A percentile compares a stretch with the other conserved stretches of the same genome.
These are phyloP conservation scores for Ochotona princeps DNA, from an alignment of 2,113 vertebrate species.

Conservation along the genomic window DNA sequence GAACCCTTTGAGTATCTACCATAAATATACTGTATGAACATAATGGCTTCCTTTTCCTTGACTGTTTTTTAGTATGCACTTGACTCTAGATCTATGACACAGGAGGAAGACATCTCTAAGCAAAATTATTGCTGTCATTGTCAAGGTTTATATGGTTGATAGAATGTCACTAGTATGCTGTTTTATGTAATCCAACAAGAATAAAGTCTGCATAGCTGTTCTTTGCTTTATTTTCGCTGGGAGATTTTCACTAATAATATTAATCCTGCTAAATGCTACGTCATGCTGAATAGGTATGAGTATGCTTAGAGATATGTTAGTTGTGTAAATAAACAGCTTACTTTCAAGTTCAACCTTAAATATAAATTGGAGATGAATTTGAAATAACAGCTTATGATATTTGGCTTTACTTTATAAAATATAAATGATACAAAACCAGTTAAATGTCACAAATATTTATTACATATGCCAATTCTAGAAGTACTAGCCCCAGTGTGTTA, in stretches of 20 bases:
- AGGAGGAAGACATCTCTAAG: background rate
- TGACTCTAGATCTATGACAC: background rate
- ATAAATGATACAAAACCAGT: background rate
- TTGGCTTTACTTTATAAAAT: constrained; percentile 43
- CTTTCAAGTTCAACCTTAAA: constrained; percentile 8
- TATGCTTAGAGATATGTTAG: constrained; percentile 4
- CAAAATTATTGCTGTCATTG: background rate
- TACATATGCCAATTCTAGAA: background rate
- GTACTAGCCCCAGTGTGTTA: background rate
- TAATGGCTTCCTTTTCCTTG: background rate
- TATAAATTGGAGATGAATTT: background rate
- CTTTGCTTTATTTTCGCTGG: constrained; percentile 13
- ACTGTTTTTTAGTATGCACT: background rate
- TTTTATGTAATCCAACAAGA: constrained; percentile 14
- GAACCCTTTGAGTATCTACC: background rate
- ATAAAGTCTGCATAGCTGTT: constrained; percentile 23
- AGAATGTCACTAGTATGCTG: background rate
- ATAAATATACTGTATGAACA: background rate
- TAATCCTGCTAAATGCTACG: background rate
- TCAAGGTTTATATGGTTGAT: background rate
- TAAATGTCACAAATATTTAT: background rate
- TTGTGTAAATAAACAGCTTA: constrained; percentile 30
- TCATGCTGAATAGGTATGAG: background rate
- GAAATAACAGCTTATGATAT: background rate
- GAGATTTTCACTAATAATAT: constrained; percentile 43